These are phyloP conservation scores for Phaonia tiefii DNA, from an alignment of 2,888 invertebrate genomes.

Conservation along the genomic window DNA sequence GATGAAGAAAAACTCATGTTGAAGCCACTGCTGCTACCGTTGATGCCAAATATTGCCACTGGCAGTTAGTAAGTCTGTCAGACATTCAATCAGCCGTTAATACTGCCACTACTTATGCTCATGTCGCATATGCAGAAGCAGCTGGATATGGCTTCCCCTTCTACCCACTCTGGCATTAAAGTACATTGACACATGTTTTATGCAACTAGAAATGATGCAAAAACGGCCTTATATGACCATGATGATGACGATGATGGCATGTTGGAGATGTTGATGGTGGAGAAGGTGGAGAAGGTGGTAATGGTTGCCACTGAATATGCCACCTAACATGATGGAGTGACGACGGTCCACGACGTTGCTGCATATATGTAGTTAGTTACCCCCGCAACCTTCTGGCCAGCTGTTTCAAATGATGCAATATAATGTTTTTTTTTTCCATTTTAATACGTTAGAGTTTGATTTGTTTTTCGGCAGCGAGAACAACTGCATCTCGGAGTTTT, in stretches of 20 bases:
- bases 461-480: neutral
- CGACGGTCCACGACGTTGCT: neutral
- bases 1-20: constrained; percentile 12
- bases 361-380: neutral
- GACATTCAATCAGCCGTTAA: neutral
- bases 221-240: neutral
- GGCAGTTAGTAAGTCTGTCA: neutral
- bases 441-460: constrained; percentile 19
- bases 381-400: neutral
- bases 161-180: neutral
- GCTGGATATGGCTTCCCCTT: neutral
- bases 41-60: constrained; percentile 1
- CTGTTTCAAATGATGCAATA: constrained; percentile 23
- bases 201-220: neutral
- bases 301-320: constrained; percentile 13
- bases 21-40: neutral
- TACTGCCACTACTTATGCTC: neutral
- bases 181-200: constrained; percentile 19
- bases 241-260: neutral
- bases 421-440: constrained; percentile 23
- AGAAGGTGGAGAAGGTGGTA: neutral
- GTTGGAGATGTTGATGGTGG: neutral
- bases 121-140: constrained; percentile 7
- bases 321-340: neutral
- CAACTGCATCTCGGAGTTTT: neutral